Percentiles rank a stretch among this genome's conserved stretches.
phyloP scores from a whole-genome alignment of 2,113 vertebrate genomes.

The Lanius ludovicianus region DNA sequence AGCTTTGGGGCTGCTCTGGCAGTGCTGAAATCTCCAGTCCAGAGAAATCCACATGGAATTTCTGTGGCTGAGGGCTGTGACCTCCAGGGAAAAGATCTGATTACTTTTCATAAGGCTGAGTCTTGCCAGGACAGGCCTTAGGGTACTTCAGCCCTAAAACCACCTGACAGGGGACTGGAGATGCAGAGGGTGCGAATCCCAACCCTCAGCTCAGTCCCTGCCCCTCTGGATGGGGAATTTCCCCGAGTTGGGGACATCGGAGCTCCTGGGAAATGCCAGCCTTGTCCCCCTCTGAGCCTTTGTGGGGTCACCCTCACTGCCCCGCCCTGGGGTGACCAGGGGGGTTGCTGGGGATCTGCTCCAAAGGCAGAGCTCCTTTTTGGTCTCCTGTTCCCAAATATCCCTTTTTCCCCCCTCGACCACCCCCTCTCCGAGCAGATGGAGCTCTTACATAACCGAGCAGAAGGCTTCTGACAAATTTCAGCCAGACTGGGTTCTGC shows the following conservation, averaged over 20 bases:
- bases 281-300: background rate
- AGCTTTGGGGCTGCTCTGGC: background rate
- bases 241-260: accelerated
- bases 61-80: background rate
- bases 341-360: background rate
- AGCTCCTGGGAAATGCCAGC: accelerated
- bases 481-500: background rate
- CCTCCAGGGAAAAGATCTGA: accelerated
- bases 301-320: background rate
- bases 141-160: background rate
- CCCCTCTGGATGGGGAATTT: background rate
- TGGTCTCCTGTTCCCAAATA: background rate
- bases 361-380: background rate
- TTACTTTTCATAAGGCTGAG: accelerated
- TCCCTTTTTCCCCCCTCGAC: background rate
- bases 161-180: background rate
- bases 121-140: background rate
- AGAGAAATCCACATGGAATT: background rate
- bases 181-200: background rate
- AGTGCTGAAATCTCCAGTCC: background rate
- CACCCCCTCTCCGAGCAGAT: background rate
- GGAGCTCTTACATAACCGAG: background rate
- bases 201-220: background rate
- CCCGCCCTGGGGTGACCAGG: accelerated
- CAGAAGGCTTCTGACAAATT: background rate